Evolutionary conservation across 2,113 vertebrate species (phyloP), one percentile per base, ranked within the genome.

Genomic region (Fukomys damarensis): DNA sequence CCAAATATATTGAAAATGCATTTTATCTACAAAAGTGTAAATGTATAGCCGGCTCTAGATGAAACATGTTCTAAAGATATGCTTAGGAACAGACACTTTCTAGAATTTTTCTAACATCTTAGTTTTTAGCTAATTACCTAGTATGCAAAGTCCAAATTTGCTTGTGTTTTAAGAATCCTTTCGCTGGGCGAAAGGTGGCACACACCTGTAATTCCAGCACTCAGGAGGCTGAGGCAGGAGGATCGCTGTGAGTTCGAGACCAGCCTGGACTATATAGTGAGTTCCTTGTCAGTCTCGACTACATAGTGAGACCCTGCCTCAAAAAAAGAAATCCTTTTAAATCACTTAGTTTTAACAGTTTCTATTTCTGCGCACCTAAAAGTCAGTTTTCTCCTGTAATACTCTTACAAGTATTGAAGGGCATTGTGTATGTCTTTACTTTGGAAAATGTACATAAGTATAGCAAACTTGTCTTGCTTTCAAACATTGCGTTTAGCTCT

Each of bases 301-400:
- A n/a, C n/a, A n/a, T n/a, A n/a, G n/a, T n/a, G n/a, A n/a, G n/a
- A n/a, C n/a, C n/a, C n/a, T n/a, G n/a, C n/a, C n/a, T n/a, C n/a
- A n/a, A n/a, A n/a, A n/a, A n/a, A n/a, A n/a, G n/a, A n/a, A n/a
- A n/a, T n/a, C n/a, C n/a, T n/a, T n/a, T n/a, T n/a, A n/a, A n/a
- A n/a, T n/a, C n/a, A n/a, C n/a, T n/a, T n/a, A n/a, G 12, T 91
- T 79, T 88, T 80, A n/a, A 65, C 63, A 79, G 41, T 89, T 95
- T 91, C 14, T 86, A 7, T 13, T 96, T 68, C 4, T 79, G 7
- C 92, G 30, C 19, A 56, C 87, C 93, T 85, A 82, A 4, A 46
- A 66, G 46, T 19, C 46, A 32, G 28, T 52, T 95, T 46, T 66
- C 14, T 49, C 43, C 77, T 93, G 61, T 88, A 87, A 20, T 84